Percentiles rank a stretch among this genome's conserved stretches.
Evolutionary conservation across 2,888 invertebrate species (phyloP).

Genomic region (Bimastos eiseni): DNA sequence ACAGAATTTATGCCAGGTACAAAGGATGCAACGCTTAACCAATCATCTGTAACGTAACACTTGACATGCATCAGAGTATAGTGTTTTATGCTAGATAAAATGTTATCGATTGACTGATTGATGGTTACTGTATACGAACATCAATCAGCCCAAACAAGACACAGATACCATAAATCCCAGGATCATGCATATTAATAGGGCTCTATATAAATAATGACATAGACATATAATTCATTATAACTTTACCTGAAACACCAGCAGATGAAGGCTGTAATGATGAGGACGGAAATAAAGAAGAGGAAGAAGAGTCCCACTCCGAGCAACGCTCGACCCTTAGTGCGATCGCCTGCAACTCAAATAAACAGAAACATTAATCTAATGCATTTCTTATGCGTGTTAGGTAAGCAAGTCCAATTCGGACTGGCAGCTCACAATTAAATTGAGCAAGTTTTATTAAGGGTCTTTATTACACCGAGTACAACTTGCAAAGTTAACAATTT

Average conservation of each 20-base stretch:
- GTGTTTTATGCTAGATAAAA: too few relatives aligned
- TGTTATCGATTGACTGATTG: too few relatives aligned
- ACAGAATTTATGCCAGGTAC: too few relatives aligned
- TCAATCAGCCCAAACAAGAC: too few relatives aligned
- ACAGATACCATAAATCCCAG: too few relatives aligned
- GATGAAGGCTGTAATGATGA: neutral
- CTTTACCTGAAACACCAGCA: constrained; percentile 15
- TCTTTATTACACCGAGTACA: neutral
- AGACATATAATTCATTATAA: neutral
- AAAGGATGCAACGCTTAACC: too few relatives aligned
- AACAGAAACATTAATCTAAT: neutral
- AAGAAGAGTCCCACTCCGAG: constrained; percentile 21
- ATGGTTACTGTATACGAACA: too few relatives aligned
- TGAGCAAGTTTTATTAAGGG: neutral
- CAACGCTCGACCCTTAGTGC: neutral
- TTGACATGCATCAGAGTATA: too few relatives aligned
- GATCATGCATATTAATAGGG: too few relatives aligned
- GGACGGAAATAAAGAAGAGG: neutral
- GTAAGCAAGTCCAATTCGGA: neutral
- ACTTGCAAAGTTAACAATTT: neutral
- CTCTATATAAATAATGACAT: too few relatives aligned
- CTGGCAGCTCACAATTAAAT: neutral
- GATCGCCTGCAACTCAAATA: neutral
- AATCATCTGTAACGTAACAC: too few relatives aligned
- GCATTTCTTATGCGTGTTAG: neutral